Conservation (phyloP, 2,113 vertebrate genomes). For the Herpetotheres cachinnans region DNA sequence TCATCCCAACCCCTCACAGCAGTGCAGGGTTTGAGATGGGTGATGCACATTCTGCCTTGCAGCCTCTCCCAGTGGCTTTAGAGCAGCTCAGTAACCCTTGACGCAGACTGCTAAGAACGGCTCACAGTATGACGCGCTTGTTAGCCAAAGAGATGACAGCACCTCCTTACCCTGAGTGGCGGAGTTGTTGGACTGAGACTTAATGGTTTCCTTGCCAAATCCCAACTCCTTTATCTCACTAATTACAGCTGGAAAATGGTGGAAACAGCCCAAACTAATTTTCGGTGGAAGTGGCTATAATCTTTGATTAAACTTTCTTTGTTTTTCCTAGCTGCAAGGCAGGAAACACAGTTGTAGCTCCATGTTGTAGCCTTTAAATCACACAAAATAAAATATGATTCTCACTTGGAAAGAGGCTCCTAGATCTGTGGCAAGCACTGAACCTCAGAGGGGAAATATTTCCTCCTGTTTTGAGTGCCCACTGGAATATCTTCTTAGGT, state of each 20-base stretch:
- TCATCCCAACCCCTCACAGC: neutral
- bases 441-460: neutral
- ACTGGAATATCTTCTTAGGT: neutral
- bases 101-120: neutral
- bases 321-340: neutral
- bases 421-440: neutral
- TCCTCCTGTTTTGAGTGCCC: neutral
- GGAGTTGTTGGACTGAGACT: slow-evolving; percentile 21
- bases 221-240: slow-evolving; percentile 39
- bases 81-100: neutral
- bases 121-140: neutral
- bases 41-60: neutral
- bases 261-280: neutral
- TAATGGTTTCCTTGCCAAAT: neutral
- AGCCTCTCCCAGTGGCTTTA: neutral
- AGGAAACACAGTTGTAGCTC: neutral
- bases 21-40: neutral
- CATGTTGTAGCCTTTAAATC: neutral
- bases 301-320: neutral
- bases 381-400: neutral
- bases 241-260: slow-evolving; percentile 24
- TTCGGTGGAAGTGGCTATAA: neutral
- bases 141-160: neutral
- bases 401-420: neutral
- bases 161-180: neutral